Evolutionary conservation across 2,797 vertebrate species (phyloP), one percentile per base, ranked within the genome.

Genomic region (Sebastes itinus): DNA sequence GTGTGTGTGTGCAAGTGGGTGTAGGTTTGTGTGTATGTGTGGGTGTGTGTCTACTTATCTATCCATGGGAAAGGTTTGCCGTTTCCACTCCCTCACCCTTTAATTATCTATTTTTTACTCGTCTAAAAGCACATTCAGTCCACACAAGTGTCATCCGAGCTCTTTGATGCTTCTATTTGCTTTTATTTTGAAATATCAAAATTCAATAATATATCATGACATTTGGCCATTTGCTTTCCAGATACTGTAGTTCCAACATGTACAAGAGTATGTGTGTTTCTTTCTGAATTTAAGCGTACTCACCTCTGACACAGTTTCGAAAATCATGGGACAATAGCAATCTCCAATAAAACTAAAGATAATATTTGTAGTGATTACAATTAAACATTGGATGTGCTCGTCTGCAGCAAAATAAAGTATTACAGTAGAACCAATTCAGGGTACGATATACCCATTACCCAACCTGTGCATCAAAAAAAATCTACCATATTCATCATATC

Each of bases 51-150:
- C 1, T 66, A 14, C n/a, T 46, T 75, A 59, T 79, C 70, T 67
- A 16, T 75, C 80, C 88, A 88, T 92, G 90, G 87, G 88, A 92
- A 91, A 90, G 78, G 66, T 84, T 85, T 86, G 55, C 32, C 35
- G 74, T 78, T 80, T 80, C 78, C 68, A 22, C 73, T 80, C 77
- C 59, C 80, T 82, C 72, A 77, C 35, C 30, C 49, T 78, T 76
- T 61, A 10, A 66, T 83, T 55, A 23, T 67, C 27, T 70, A 30
- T 60, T 55, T 67, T 32, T 9, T 13, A 49, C 35, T 64, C 20
- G 2, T 62, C 14, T 32, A 22, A 77, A 69, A 68, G 22, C 58
- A 54, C 46, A 3, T 73, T 76, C 11, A 55, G 22, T 52, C 64
- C 20, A 14, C 4, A 59, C 14, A 16, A 12, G 35, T 81, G 25